Evolutionary conservation across 2,113 vertebrate genomes (phyloP).

Genomic region (Lasiurus cinereus): DNA sequence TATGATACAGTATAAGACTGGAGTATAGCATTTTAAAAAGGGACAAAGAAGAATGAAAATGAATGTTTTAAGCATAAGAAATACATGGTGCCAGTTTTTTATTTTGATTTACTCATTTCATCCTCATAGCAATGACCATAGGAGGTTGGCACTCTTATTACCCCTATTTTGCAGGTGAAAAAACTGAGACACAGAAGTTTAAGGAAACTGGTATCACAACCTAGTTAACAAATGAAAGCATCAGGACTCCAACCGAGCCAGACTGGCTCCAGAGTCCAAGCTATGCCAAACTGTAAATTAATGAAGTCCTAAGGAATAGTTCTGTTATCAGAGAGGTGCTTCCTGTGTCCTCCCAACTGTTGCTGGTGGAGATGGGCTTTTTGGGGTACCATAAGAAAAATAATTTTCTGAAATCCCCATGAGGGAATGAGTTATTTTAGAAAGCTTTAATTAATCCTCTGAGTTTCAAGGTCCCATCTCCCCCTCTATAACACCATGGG

Average conservation of each 20-base stretch:
- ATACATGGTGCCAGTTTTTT: background rate
- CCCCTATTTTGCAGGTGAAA: background rate
- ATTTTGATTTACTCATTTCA: background rate
- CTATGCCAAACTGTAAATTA: background rate
- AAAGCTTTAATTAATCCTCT: too few relatives aligned
- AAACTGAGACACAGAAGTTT: background rate
- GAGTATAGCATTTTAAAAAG: background rate
- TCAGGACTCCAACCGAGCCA: background rate
- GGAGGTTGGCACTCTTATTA: background rate
- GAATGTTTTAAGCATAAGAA: background rate
- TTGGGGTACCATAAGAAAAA: too few relatives aligned
- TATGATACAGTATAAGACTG: background rate
- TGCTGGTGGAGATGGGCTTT: too few relatives aligned
- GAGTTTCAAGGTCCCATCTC: too few relatives aligned
- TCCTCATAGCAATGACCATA: background rate
- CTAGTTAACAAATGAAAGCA: background rate
- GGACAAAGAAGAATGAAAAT: background rate
- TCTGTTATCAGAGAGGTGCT: too few relatives aligned
- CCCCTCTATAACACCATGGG: too few relatives aligned
- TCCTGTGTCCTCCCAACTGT: too few relatives aligned
- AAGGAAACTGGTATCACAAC: background rate
- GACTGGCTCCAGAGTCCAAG: background rate
- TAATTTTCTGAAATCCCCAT: too few relatives aligned
- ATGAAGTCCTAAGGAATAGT: background rate
- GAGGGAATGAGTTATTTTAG: too few relatives aligned